Conservation (phyloP, 2,113 vertebrate species). For the Tenebrosternarchus preto region DNA sequence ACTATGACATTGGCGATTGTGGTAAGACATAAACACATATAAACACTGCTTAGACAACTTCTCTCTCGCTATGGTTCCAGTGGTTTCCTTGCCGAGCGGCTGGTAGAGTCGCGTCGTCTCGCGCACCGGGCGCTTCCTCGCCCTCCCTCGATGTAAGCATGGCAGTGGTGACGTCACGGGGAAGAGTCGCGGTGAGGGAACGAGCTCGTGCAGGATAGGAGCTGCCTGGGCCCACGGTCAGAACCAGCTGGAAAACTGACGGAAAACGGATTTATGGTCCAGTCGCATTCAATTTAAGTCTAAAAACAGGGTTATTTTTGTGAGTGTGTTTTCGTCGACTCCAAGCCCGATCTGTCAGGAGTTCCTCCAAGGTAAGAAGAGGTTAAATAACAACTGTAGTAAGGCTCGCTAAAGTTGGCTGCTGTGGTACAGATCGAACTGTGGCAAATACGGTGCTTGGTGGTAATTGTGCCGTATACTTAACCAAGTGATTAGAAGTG, state of each 20-base stretch:
- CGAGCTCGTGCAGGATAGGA: slow-evolving; percentile 61
- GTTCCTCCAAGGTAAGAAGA: slow-evolving; percentile 49
- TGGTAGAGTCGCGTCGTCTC: not conserved
- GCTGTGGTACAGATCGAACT: slow-evolving; percentile 15
- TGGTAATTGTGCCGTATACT: not conserved
- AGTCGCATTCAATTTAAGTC: not conserved
- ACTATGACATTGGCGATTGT: not conserved
- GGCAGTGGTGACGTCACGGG: slow-evolving; percentile 69
- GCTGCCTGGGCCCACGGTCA: slow-evolving; percentile 52
- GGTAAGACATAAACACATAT: not conserved
- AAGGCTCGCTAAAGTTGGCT: slow-evolving; percentile 45
- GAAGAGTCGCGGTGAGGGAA: slow-evolving; percentile 36
- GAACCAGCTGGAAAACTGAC: slow-evolving; percentile 15
- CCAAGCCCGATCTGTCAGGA: slow-evolving; percentile 34
- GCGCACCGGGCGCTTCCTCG: not conserved
- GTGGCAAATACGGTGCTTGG: not conserved
- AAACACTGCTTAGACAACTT: not conserved
- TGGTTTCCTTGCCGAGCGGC: not conserved
- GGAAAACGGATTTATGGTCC: slow-evolving; percentile 29
- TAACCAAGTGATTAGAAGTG: not conserved
- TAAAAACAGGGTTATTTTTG: not conserved
- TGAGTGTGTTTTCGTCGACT: not conserved
- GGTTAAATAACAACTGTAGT: slow-evolving; percentile 33
- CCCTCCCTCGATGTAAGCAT: slow-evolving; percentile 52
- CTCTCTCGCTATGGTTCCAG: not conserved